A percentile compares a stretch with the other conserved stretches of the same genome.
Conservation (phyloP, 1,140 invertebrate species). For the Eueides isabella region DNA sequence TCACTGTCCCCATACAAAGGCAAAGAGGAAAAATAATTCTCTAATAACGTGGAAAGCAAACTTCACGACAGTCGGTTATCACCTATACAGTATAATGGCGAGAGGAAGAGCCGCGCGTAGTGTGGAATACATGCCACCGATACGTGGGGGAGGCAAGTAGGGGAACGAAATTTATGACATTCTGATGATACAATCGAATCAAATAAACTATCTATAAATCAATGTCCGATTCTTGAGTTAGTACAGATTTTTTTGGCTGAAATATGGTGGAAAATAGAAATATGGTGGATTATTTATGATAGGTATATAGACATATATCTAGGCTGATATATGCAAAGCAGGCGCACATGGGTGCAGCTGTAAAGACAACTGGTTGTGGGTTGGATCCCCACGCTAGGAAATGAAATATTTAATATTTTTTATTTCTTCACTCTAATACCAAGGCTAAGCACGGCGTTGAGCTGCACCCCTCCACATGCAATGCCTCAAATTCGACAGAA, state of each 20-base stretch:
- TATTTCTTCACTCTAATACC: too few species aligned
- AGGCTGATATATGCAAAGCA: too few species aligned
- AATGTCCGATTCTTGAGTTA: slow-evolving; percentile 67
- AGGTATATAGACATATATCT: too few species aligned
- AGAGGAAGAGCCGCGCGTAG: slow-evolving; percentile 64
- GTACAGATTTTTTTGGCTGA: slow-evolving; percentile 27
- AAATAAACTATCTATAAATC: slow-evolving; percentile 79
- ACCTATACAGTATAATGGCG: slow-evolving; percentile 70
- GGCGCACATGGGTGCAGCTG: too few species aligned
- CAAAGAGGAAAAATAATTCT: slow-evolving; percentile 24
- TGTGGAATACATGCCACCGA: slow-evolving; percentile 60
- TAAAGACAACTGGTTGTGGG: too few species aligned
- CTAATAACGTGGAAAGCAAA: slow-evolving; percentile 39
- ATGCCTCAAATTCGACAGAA: too few species aligned
- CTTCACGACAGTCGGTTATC: slow-evolving; percentile 60
- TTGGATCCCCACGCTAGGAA: too few species aligned
- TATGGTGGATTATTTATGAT: too few species aligned
- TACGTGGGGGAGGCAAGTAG: slow-evolving; percentile 46
- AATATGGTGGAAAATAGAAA: background rate
- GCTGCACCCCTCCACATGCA: fast-evolving
- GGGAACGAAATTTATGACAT: slow-evolving; percentile 75
- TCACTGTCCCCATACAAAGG: slow-evolving; percentile 1
- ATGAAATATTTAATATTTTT: too few species aligned
- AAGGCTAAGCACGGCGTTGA: too few species aligned
- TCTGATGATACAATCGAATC: slow-evolving; percentile 82